phyloP scores from a whole-genome alignment of 1,140 invertebrate species.

The Musca domestica region DNA sequence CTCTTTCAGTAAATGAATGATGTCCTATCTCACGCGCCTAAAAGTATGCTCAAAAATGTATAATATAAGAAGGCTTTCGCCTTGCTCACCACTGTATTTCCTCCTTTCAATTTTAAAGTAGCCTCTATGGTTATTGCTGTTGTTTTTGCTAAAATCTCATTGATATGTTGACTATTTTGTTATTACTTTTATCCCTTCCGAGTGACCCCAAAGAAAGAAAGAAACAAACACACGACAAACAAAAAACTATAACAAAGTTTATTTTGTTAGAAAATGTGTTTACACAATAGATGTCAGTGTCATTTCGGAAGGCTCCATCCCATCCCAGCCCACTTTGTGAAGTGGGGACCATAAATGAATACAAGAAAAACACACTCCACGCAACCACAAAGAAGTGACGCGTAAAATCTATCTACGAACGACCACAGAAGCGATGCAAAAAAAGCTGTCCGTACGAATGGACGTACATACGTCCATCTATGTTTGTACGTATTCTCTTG shows the following conservation, averaged over 20 bases:
- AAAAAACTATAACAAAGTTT: neutral
- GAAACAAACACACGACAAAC: neutral
- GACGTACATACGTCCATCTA: neutral
- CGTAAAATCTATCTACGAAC: neutral
- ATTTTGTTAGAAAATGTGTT: conserved; percentile 17
- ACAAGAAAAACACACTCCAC: conserved; percentile 1
- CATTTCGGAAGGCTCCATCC: neutral
- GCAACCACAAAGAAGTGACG: neutral
- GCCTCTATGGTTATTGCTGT: neutral
- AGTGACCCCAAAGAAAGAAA: neutral
- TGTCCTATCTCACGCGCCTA: too few relatives aligned
- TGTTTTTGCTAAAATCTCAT: conserved; percentile 9
- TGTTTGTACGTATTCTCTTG: neutral
- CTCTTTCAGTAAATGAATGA: too few relatives aligned
- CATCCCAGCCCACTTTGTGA: too few relatives aligned
- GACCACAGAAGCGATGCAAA: neutral
- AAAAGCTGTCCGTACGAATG: neutral
- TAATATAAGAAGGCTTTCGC: too few relatives aligned
- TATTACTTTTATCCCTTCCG: neutral
- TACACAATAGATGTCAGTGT: conserved; percentile 23
- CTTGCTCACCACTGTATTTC: too few relatives aligned
- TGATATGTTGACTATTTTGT: conserved; percentile 15
- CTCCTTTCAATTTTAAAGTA: too few relatives aligned
- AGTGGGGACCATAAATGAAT: too few relatives aligned
- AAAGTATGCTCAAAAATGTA: too few relatives aligned